Base-by-base conservation (phyloP, 2,113 vertebrate genomes). In the Leucopternis melanops region DNA sequence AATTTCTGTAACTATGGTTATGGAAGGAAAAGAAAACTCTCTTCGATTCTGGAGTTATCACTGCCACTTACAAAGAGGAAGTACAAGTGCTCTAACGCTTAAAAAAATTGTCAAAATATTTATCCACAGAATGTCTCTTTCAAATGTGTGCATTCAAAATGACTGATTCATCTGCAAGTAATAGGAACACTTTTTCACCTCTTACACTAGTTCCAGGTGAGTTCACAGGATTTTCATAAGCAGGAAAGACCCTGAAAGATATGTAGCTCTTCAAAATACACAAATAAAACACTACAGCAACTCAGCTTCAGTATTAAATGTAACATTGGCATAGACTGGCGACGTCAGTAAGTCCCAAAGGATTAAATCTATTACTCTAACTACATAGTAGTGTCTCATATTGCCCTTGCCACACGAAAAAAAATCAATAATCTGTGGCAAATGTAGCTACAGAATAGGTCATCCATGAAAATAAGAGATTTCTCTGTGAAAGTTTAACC, bases 221-320 rank as follows among this genome's bases (percentile, higher is more conserved):
- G 96, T 93, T 92, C 21, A 86, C 45, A 38, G 77, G 70, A 87
- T 97, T 97, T 95, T 95, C 52, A 96, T 42, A 52, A 94, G 9
- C 32, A 93, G 63, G 84, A 59, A 91, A 93, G 57, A 98, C 95
- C 94, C 94, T 95, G 87, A 91, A 91, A 97, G 72, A 90, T 82
- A 93, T 89, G 88, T 63, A 81, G 15, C 90, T 98, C 91, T 97
- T 97, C 95, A 97, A 97, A 97, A 96, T 94, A 94, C 80, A 88
- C 34, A 7, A 95, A 92, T 91, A 96, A 98, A 97, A 95, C 74
- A 87, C 38, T 83, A 95, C 90, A 95, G 69, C 70, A 92, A 59
- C 36, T 57, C 57, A 74, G 15, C 81, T 92, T 88, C 77, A 93
- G 61, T 94, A 91, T 92, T 89, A 94, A 94, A 95, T 83, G 77